Percentiles rank a stretch among this genome's conserved stretches.
Conservation (phyloP, 2,888 invertebrate genomes). For the Acleris literana region DNA sequence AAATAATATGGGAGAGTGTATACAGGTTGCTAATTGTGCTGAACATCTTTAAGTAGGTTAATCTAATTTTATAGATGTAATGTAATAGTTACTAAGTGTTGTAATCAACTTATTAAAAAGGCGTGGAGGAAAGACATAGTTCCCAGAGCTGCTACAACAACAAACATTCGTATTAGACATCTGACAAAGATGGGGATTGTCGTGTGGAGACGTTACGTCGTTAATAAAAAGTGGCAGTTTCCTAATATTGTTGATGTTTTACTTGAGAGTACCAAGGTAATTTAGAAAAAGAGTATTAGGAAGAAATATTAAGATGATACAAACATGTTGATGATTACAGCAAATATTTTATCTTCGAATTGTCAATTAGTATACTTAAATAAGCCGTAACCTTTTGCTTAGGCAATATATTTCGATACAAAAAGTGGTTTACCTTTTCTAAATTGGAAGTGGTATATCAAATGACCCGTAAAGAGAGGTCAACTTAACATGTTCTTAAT, state of each 20-base stretch:
- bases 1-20: slow-evolving; percentile 52
- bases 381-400: slow-evolving; percentile 31
- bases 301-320: background rate
- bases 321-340: background rate
- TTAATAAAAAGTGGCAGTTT: too few relatives aligned
- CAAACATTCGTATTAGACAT: too few relatives aligned
- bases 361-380: slow-evolving; percentile 22
- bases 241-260: too few relatives aligned
- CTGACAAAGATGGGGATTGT: too few relatives aligned
- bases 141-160: background rate
- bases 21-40: slow-evolving; percentile 44
- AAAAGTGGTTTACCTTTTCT: slow-evolving; percentile 36
- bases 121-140: background rate
- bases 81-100: background rate
- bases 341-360: slow-evolving; percentile 25
- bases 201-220: too few relatives aligned
- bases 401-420: slow-evolving; percentile 26
- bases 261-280: too few relatives aligned
- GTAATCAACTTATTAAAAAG: background rate
- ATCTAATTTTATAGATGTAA: slow-evolving; percentile 9
- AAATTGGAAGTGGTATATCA: slow-evolving; percentile 16
- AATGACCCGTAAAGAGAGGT: slow-evolving; percentile 32
- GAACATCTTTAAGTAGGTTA: slow-evolving; percentile 16
- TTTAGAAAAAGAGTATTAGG: background rate
- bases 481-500: slow-evolving; percentile 9